Conservation (phyloP, 2,113 vertebrate genomes). For the Phocoena sinus region DNA sequence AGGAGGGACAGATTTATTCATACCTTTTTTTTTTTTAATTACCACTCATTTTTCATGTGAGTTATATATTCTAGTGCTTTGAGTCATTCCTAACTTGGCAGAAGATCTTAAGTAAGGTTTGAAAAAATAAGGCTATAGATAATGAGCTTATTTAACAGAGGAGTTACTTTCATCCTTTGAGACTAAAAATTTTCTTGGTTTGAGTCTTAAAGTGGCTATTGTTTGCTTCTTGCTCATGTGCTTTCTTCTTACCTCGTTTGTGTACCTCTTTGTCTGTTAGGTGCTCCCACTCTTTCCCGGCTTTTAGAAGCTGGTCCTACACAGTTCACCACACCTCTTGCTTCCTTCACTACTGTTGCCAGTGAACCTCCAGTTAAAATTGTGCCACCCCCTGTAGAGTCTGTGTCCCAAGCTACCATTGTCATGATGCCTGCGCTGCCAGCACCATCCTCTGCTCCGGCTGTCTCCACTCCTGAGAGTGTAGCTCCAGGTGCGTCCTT, state of each 20-base stretch:
- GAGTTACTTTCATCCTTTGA: slow-evolving; percentile 55
- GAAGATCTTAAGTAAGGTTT: neutral
- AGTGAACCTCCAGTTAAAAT: slow-evolving; percentile 87
- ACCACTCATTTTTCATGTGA: neutral
- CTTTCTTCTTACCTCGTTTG: slow-evolving; percentile 72
- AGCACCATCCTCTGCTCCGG: slow-evolving; percentile 84
- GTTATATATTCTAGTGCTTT: slow-evolving; percentile 7
- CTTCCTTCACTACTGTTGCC: slow-evolving; percentile 91
- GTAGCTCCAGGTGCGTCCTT: slow-evolving; percentile 84
- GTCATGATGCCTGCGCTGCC: slow-evolving; percentile 88
- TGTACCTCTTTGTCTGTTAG: slow-evolving; percentile 85
- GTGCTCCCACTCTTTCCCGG: slow-evolving; percentile 97
- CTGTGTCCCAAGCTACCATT: slow-evolving; percentile 84
- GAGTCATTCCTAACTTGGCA: slow-evolving; percentile 8
- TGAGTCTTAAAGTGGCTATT: slow-evolving; percentile 74
- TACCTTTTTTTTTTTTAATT: neutral
- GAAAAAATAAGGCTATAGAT: neutral
- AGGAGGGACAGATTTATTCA: neutral
- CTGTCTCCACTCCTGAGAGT: slow-evolving; percentile 83
- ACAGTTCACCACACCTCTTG: slow-evolving; percentile 91
- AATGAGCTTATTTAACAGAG: slow-evolving; percentile 7
- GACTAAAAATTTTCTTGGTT: slow-evolving; percentile 48
- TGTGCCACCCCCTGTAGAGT: slow-evolving; percentile 84
- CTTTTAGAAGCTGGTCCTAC: slow-evolving; percentile 95
- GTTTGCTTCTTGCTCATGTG: slow-evolving; percentile 76